These are phyloP conservation scores for Conus betulinus DNA, from an alignment of 1,140 invertebrate species.

Conservation along the genomic window DNA sequence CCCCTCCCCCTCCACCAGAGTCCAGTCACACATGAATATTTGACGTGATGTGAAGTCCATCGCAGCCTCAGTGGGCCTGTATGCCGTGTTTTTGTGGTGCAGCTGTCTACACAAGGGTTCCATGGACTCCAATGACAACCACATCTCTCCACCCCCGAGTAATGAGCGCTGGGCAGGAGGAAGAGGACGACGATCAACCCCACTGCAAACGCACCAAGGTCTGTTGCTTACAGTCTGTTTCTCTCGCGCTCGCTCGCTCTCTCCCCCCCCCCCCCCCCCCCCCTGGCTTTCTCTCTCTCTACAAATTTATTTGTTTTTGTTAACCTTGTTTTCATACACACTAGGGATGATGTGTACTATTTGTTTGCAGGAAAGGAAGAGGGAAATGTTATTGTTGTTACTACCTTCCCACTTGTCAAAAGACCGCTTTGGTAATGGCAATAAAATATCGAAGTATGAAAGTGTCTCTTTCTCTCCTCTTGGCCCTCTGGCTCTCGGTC, in stretches of 20 bases:
- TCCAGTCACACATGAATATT: too few species aligned
- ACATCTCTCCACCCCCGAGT: constrained; percentile 59
- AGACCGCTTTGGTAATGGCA: too few species aligned
- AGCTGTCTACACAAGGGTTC: constrained; percentile 67
- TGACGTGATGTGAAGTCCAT: too few species aligned
- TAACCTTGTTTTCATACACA: too few species aligned
- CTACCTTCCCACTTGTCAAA: too few species aligned
- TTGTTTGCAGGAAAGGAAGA: too few species aligned
- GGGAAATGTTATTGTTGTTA: too few species aligned
- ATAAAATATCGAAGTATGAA: too few species aligned
- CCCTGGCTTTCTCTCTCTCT: not conserved
- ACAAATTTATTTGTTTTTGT: too few species aligned
- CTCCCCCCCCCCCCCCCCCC: not conserved
- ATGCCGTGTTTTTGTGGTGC: not conserved
- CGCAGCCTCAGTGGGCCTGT: not conserved
- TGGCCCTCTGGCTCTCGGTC: not conserved
- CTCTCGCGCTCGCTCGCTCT: not conserved
- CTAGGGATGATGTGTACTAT: too few species aligned
- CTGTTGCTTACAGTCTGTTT: not conserved
- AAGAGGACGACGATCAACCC: constrained; percentile 87
- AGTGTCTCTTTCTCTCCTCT: not conserved
- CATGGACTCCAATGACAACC: constrained; percentile 81
- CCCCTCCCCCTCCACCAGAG: too few species aligned
- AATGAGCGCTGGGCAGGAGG: constrained; percentile 89
- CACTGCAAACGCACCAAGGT: constrained; percentile 86